These are phyloP conservation scores for Phrynocephalus versicolor DNA, from an alignment of 2,113 vertebrate genomes.

Conservation along the genomic window DNA sequence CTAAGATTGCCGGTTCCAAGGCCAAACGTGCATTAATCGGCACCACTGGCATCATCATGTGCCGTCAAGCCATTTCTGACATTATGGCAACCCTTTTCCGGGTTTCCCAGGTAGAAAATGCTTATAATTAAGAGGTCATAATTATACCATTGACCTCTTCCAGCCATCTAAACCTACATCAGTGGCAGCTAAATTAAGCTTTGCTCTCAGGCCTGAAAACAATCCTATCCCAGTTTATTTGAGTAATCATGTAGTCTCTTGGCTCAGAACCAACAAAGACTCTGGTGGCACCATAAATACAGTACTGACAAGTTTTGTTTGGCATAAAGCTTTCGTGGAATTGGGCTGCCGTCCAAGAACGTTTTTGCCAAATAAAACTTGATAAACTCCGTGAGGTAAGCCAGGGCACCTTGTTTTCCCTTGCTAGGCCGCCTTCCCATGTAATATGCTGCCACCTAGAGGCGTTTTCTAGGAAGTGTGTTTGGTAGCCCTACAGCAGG, in stretches of 20 bases:
- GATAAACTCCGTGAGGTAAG: background rate
- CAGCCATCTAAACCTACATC: too few relatives aligned
- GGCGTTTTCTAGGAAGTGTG: background rate
- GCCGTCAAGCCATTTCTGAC: too few relatives aligned
- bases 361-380: background rate
- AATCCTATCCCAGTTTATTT: background rate
- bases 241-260: background rate
- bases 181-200: background rate
- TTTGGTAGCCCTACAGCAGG: background rate
- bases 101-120: too few relatives aligned
- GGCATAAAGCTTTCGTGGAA: background rate
- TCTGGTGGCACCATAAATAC: background rate
- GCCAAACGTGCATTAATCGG: background rate
- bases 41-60: too few relatives aligned
- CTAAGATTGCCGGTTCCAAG: background rate
- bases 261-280: background rate
- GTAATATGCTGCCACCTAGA: conserved; percentile 1
- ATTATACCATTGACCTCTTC: too few relatives aligned
- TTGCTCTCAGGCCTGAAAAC: background rate
- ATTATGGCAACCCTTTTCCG: too few relatives aligned
- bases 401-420: background rate
- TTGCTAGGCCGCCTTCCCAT: background rate
- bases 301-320: background rate
- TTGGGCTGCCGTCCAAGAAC: background rate
- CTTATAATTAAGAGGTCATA: too few relatives aligned